phyloP scores from a whole-genome alignment of 2,113 vertebrate genomes.

The Ivindomyrus marchei region DNA sequence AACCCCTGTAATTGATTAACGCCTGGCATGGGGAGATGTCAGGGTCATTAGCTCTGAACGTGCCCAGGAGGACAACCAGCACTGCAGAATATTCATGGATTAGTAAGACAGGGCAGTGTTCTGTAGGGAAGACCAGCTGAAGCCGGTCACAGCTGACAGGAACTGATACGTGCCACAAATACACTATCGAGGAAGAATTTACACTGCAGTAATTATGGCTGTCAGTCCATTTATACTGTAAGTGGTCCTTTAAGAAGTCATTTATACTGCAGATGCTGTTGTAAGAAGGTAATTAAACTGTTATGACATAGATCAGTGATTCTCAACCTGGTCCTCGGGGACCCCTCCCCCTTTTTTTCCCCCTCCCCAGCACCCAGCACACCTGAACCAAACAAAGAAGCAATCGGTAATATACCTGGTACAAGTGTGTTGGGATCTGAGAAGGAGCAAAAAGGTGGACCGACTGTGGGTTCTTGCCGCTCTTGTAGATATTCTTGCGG shows the following conservation, averaged over 20 bases:
- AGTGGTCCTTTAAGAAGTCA: neutral
- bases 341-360: neutral
- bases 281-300: neutral
- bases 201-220: neutral
- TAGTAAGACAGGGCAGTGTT: neutral
- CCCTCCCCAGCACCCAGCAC: neutral
- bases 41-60: neutral
- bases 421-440: neutral
- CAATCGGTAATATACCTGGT: neutral
- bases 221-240: neutral
- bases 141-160: neutral
- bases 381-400: neutral
- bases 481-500: neutral
- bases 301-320: neutral
- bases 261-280: neutral
- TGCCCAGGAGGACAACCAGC: neutral
- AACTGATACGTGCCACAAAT: neutral
- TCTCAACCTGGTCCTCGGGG: neutral
- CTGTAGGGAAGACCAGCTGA: neutral
- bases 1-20: conserved; percentile 11
- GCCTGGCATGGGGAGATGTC: neutral
- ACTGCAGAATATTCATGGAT: neutral
- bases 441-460: neutral
- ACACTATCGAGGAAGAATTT: neutral
- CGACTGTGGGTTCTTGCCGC: neutral